Conservation (phyloP, 1,140 invertebrate species). For the Papilio dardanus region DNA sequence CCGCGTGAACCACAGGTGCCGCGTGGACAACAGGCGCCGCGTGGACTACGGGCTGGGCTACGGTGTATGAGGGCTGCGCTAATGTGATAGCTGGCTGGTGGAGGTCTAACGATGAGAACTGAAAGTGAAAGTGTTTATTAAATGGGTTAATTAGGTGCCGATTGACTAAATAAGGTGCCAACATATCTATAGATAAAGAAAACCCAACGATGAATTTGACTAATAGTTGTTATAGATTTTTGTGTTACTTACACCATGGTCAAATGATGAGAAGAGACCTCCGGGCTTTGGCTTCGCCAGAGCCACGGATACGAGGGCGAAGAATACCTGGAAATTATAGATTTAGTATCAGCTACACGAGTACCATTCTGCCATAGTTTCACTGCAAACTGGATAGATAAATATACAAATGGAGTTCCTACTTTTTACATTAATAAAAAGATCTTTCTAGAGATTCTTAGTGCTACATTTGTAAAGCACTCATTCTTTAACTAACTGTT, state of each 20-base stretch:
- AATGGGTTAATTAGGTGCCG: background rate
- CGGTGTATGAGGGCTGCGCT: constrained; percentile 46
- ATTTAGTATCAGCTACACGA: background rate
- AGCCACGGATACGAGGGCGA: constrained; percentile 60
- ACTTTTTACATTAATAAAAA: too few species aligned
- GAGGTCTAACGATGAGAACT: constrained; percentile 33
- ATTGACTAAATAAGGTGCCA: background rate
- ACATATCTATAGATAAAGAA: background rate
- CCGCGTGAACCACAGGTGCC: constrained; percentile 51
- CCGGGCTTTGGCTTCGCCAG: constrained; percentile 67
- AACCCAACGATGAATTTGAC: background rate
- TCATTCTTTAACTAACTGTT: too few species aligned
- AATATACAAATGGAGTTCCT: too few species aligned
- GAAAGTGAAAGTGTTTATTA: background rate
- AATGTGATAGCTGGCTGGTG: constrained; percentile 47
- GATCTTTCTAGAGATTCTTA: too few species aligned
- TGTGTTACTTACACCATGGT: constrained; percentile 46
- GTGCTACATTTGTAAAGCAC: too few species aligned
- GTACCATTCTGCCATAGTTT: background rate
- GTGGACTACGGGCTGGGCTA: constrained; percentile 56
- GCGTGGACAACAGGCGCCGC: constrained; percentile 55
- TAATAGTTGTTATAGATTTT: too few species aligned
- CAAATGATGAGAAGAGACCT: constrained; percentile 46
- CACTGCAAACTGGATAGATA: too few species aligned
- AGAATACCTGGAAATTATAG: constrained; percentile 56